Percentiles rank a stretch among this genome's conserved stretches.
phyloP scores from a whole-genome alignment of 53 echinoderm and acorn worm genomes.

The Echinarachnius parma region DNA sequence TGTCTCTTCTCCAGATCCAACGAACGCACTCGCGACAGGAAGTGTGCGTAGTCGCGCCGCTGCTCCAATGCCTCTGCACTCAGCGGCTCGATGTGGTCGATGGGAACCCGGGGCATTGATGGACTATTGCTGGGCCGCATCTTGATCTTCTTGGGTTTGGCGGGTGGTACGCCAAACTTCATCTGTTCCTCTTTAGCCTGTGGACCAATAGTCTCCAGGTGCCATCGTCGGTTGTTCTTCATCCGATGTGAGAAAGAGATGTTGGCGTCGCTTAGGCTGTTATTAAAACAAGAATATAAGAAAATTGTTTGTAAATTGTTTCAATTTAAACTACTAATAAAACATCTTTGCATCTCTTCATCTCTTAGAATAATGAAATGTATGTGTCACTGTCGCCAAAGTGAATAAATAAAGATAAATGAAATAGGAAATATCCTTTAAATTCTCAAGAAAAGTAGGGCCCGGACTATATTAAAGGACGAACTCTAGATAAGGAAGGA shows the following conservation, averaged over 20 bases:
- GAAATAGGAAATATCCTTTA: too few relatives aligned
- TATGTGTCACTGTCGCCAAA: too few relatives aligned
- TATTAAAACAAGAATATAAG: neutral
- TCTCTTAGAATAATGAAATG: too few relatives aligned
- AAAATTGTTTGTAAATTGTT: too few relatives aligned
- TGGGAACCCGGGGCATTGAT: conserved; percentile 70
- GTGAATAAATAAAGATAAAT: too few relatives aligned
- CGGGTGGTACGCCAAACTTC: conserved; percentile 54
- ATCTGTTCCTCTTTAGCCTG: conserved; percentile 67
- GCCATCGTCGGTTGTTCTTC: conserved; percentile 60
- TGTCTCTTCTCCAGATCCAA: conserved; percentile 66
- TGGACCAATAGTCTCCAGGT: conserved; percentile 54
- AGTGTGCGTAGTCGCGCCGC: conserved; percentile 84
- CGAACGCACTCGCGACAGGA: conserved; percentile 58
- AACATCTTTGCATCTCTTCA: too few relatives aligned
- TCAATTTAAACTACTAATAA: too few relatives aligned
- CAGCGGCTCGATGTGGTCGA: conserved; percentile 53
- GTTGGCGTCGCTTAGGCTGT: conserved; percentile 62
- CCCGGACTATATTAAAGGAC: too few relatives aligned
- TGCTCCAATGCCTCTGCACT: conserved; percentile 73
- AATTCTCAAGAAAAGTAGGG: too few relatives aligned
- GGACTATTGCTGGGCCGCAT: conserved; percentile 70
- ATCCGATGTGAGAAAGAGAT: conserved; percentile 41
- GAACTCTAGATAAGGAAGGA: too few relatives aligned
- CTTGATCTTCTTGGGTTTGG: conserved; percentile 67